A percentile compares a stretch with the other conserved stretches of the same genome.
phyloP scores from a whole-genome alignment of 2,888 invertebrate species.

The Axea sp. region DNA sequence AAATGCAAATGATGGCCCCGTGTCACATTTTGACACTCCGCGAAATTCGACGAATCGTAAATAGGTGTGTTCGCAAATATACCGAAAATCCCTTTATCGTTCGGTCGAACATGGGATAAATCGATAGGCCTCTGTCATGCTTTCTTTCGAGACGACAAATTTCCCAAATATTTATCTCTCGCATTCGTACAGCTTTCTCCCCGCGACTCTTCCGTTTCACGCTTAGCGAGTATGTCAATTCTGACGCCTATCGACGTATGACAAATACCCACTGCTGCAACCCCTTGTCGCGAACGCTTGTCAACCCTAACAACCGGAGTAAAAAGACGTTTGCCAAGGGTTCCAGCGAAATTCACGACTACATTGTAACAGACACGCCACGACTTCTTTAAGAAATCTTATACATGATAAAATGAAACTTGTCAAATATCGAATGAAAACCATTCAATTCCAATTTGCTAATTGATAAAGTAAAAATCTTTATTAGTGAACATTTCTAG shows the following conservation, averaged over 20 bases:
- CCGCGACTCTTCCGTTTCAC: slow-evolving; percentile 72
- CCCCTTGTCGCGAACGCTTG: slow-evolving; percentile 68
- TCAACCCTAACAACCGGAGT: slow-evolving; percentile 70
- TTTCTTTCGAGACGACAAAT: slow-evolving; percentile 72
- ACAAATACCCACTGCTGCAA: slow-evolving; percentile 72
- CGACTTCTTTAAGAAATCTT: slow-evolving; percentile 40
- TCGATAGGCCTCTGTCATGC: slow-evolving; percentile 64
- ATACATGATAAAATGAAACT: slow-evolving; percentile 16
- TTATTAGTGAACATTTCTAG: too few relatives aligned
- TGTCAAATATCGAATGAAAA: slow-evolving; percentile 3
- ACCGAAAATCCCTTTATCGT: slow-evolving; percentile 75
- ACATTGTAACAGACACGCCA: slow-evolving; percentile 60
- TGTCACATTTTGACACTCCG: slow-evolving; percentile 53
- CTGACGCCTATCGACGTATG: slow-evolving; percentile 78
- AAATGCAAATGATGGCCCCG: slow-evolving; percentile 42
- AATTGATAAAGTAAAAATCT: slow-evolving; percentile 4
- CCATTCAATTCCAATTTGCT: slow-evolving; percentile 16
- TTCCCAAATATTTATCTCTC: slow-evolving; percentile 79
- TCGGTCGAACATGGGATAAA: slow-evolving; percentile 74
- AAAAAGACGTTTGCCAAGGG: slow-evolving; percentile 65
- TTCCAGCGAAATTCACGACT: slow-evolving; percentile 47
- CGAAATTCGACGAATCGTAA: slow-evolving; percentile 30
- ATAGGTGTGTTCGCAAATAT: slow-evolving; percentile 69
- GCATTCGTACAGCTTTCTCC: slow-evolving; percentile 19
- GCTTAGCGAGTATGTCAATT: slow-evolving; percentile 75